Percentiles rank a stretch among this genome's conserved stretches.
Evolutionary conservation across 1,140 invertebrate species (phyloP).

Genomic region (Cherax quadricarinatus): DNA sequence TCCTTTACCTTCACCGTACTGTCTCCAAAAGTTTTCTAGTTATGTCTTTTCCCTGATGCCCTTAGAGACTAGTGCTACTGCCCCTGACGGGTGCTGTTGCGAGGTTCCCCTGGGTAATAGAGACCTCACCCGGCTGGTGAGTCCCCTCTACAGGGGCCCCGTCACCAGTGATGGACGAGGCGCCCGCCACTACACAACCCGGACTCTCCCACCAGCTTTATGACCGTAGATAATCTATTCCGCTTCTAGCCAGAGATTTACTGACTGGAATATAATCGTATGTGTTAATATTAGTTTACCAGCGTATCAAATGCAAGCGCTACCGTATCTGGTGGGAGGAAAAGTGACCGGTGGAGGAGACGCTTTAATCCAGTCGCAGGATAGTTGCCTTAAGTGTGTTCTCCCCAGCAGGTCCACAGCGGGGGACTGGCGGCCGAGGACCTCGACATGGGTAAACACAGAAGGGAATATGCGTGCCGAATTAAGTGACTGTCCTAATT

Average conservation of each 20-base stretch:
- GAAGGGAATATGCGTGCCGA: not conserved
- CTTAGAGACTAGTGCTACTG: not conserved
- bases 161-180: constrained; percentile 55
- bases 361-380: not conserved
- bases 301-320: not conserved
- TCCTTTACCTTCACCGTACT: no score
- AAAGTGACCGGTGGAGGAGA: not conserved
- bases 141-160: constrained; percentile 44
- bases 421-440: not conserved
- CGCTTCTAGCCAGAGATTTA: constrained; percentile 23
- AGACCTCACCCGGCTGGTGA: constrained; percentile 55
- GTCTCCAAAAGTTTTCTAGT: no score
- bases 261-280: constrained; percentile 14
- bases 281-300: constrained; percentile 2
- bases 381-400: not conserved
- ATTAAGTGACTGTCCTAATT: constrained; percentile 23
- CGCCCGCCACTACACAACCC: constrained; percentile 4
- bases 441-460: constrained; percentile 13
- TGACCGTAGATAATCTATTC: constrained; percentile 33
- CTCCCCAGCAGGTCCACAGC: not conserved
- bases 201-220: constrained; percentile 29
- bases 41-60: no score
- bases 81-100: not conserved
- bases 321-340: not conserved
- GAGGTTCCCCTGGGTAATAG: constrained; percentile 50